Base-by-base conservation (phyloP, 2,797 vertebrate species). In the Muscicapa striata region DNA sequence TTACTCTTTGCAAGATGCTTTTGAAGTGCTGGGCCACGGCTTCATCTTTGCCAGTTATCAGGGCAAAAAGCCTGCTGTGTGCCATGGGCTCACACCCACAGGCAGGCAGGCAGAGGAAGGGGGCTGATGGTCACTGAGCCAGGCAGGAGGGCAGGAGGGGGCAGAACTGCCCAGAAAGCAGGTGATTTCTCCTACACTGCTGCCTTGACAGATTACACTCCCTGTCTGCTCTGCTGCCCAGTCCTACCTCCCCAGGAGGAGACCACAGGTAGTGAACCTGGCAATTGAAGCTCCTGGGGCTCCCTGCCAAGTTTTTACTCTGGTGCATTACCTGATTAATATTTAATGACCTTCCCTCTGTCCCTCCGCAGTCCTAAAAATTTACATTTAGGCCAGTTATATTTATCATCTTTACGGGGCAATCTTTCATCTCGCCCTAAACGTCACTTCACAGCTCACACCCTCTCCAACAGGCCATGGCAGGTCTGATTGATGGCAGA, bases 401-500 rank as follows among this genome's bases (percentile, higher is more conserved):
- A 95, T 93, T 97, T 93, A 93, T 97, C 92, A 95, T 90, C 87
- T 95, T 92, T 75, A 92, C 0, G 1, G 43, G 22, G 87, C 72
- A 79, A 88, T 97, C 90, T 91, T 89, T 84, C 89, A 94, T 89
- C 92, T 83, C 0, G 6, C 94, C 94, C 92, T 32, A 85, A 64
- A 89, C 32, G 70, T 93, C 79, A 83, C 87, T 78, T 66, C 32
- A 68, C 81, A 83, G 57, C 84, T 92, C 92, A 89, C 23, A 23
- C 85, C 84, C 79, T 80, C 84, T 94, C 63, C 86, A 78, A 83
- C 72, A 89, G 81, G 91, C 49, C 91, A 12, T 72, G 94, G 93
- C 72, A 68, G 70, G 43, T 46, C 83, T 95, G 92, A 93, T n/a
- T 94, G 94, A 97, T 95, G 93, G 86, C 68, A 95, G 91, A 96